phyloP scores from a whole-genome alignment of 2,888 invertebrate genomes.

The Phaedon cochleariae region DNA sequence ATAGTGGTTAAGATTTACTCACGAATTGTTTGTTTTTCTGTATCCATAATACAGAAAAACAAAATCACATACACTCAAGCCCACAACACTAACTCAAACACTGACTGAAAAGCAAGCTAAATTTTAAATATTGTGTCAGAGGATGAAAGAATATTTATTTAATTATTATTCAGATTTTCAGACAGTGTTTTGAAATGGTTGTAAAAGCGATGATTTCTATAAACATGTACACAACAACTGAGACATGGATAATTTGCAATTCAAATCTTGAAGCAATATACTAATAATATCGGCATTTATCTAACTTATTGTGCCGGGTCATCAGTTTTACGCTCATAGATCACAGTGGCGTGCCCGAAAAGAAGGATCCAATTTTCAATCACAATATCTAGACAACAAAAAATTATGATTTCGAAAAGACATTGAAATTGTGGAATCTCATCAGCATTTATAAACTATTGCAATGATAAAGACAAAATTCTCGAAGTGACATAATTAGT shows the following conservation, averaged over 20 bases:
- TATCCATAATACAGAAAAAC: not conserved
- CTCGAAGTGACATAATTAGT: too few relatives aligned
- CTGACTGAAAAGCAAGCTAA: not conserved
- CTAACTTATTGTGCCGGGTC: not conserved
- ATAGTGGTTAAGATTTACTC: too few relatives aligned
- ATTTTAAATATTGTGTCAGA: not conserved
- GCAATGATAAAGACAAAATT: too few relatives aligned
- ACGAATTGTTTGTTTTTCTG: not conserved
- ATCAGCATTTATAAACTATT: too few relatives aligned
- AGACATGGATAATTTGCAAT: not conserved
- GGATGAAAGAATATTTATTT: not conserved
- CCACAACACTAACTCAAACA: not conserved
- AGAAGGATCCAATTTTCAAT: too few relatives aligned
- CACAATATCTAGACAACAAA: too few relatives aligned
- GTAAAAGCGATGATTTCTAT: not conserved
- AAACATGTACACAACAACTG: not conserved
- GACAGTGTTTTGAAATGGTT: not conserved
- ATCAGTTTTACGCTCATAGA: not conserved
- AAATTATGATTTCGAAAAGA: too few relatives aligned
- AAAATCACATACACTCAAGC: not conserved
- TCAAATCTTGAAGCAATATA: not conserved
- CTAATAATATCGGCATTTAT: not conserved
- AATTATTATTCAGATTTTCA: not conserved
- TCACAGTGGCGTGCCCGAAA: not conserved
- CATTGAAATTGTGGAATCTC: too few relatives aligned